Base-by-base conservation (phyloP, 1,140 invertebrate genomes). In the Pomacea maculata region DNA sequence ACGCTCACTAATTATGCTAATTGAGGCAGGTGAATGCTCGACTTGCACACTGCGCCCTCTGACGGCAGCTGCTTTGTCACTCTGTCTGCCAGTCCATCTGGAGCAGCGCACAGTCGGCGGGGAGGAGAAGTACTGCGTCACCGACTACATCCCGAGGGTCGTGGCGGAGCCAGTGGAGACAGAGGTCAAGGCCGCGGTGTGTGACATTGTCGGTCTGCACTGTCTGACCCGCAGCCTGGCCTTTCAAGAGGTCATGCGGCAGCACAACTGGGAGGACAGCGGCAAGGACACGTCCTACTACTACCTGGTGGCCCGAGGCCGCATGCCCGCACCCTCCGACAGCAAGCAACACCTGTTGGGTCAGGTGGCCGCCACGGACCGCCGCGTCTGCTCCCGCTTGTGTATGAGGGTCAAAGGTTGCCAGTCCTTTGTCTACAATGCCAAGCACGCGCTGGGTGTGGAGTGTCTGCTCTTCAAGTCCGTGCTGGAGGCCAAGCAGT, bases 261-360 rank as follows among this genome's bases (percentile, higher is more conserved):
- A 80, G 11, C 64, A 83, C 80, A 76, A 83, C 10, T 85, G 82
- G 84, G 72, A 21, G 2, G 70, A 78, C 25, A 82, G 84, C 74
- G 29, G 54, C 0, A 65, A 70, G 68, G 78, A 83, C 21, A 64
- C 71, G 25, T 82, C 82, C 9, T 75, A 85, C 80, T 85, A 78
- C 52, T 61, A 78, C 75, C 54, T 82, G 78, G 68, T 83, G 17
- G 75, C 70, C 17, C 73, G 82, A 29, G 82, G 79, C n/a, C 29
- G 57, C 6, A 67, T 83, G 45, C 71, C 84, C 55, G 45, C 21
- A 12, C 25, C 29, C 17, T 25, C 74, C 4, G 78, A 70, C 9
- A 45, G 67, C 8, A 17, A n/a, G 21, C 54, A 45, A 7, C 34
- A 70, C 25, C 71, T 80, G 9, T 71, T 78, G 71, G 80, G 63